phyloP scores from a whole-genome alignment of 2,888 invertebrate genomes.

The Dolomedes plantarius region DNA sequence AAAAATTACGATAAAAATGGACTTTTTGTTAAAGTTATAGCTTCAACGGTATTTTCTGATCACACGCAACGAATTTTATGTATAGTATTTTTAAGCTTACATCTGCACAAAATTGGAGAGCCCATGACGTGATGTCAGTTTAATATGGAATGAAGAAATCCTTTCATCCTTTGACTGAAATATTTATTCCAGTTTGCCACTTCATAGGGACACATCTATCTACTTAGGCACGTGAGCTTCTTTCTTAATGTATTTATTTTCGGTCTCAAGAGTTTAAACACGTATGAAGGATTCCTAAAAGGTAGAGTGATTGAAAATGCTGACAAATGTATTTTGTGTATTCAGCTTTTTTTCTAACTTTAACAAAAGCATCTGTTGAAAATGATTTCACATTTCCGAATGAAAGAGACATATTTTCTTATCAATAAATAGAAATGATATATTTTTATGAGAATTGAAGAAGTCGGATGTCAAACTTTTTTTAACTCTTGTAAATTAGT shows the following conservation, averaged over 20 bases:
- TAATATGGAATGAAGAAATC: slow-evolving; percentile 28
- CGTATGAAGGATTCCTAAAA: too few species aligned
- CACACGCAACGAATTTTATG: slow-evolving; percentile 45
- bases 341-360: too few species aligned
- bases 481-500: too few species aligned
- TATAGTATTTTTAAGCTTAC: not conserved
- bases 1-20: not conserved
- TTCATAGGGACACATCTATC: slow-evolving; percentile 40
- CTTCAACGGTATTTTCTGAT: slow-evolving; percentile 20
- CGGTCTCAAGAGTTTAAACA: not conserved
- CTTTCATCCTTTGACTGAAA: slow-evolving; percentile 40
- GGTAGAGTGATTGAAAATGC: too few species aligned
- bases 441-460: too few species aligned
- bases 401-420: too few species aligned
- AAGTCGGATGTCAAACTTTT: too few species aligned
- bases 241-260: slow-evolving; percentile 21
- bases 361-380: too few species aligned
- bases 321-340: too few species aligned
- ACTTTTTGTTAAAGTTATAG: slow-evolving; percentile 27
- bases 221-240: slow-evolving; percentile 47
- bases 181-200: slow-evolving; percentile 64
- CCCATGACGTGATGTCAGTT: slow-evolving; percentile 44
- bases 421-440: too few species aligned
- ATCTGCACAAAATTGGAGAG: slow-evolving; percentile 13
- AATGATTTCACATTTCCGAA: too few species aligned